Evolutionary conservation across 2,888 invertebrate genomes (phyloP), one percentile per base, ranked within the genome.

Genomic region (Sinhomidia bicolor): DNA sequence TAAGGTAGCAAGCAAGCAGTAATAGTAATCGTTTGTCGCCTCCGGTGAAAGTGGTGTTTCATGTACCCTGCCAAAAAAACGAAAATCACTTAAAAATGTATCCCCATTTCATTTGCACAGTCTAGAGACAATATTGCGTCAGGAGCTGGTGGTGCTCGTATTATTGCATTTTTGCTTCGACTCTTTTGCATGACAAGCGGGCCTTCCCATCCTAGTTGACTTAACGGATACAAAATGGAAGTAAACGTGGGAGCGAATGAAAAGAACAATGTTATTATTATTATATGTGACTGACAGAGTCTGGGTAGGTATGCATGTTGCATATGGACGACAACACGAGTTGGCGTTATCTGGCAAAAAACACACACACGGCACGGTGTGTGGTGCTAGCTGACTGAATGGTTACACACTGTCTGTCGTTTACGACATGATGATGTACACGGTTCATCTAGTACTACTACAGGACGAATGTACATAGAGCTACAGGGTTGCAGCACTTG

Each of bases 41-140:
- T 65, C 17, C 17, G 60, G 65, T 65, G 79, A 87, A 82, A 87
- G 87, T 87, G 87, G 87, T 32, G 47, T 82, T 87, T 41, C 87
- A 51, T 87, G 87, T 87, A 81, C 20, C 81, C 86, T 87, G 81
- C 87, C 87, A 87, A 29, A 85, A n/a, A 87, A 81, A 20, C 44
- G 81, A 47, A n/a, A 87, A 87, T 87, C 62, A 29, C 54, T 74
- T 79, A 76, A 74, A 76, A 57, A 54, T 57, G 36, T 65, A 85
- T 47, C 62, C 36, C 26, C 44, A 0, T 62, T 54, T 68, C 82
- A 68, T 51, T 60, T 26, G 12, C 14, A 29, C 47, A 76, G 62
- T 71, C 44, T 12, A 36, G 32, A 57, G 84, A 84, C 74, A 84
- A 74, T 60, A 76, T 84, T 76, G 44, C 60, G 84, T 57, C 74